phyloP scores from a whole-genome alignment of 2,113 vertebrate genomes.

The Aspidoscelis tigris region DNA sequence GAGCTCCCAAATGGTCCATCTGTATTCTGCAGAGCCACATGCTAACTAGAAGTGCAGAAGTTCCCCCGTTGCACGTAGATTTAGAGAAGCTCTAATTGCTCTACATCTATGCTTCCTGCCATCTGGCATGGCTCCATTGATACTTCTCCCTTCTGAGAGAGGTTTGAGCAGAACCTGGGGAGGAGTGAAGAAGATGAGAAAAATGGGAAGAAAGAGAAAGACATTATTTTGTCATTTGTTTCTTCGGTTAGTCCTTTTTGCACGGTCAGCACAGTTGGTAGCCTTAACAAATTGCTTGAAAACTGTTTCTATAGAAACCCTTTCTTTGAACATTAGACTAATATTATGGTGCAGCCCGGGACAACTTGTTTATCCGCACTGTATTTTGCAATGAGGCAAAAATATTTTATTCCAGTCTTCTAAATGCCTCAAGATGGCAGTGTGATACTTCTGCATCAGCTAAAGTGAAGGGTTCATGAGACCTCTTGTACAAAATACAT shows the following conservation, averaged over 20 bases:
- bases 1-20: too few relatives aligned
- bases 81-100: too few relatives aligned
- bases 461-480: neutral
- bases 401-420: neutral
- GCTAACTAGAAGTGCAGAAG: too few relatives aligned
- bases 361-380: neutral
- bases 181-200: neutral
- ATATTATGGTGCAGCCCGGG: neutral
- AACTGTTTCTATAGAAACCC: neutral
- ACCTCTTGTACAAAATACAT: neutral
- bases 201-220: neutral
- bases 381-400: neutral
- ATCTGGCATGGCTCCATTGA: too few relatives aligned
- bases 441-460: slow-evolving; percentile 15
- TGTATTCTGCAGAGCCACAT: too few relatives aligned
- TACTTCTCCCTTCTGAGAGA: too few relatives aligned
- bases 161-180: too few relatives aligned
- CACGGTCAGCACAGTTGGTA: neutral
- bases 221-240: neutral
- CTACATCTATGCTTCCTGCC: too few relatives aligned
- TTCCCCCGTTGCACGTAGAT: too few relatives aligned
- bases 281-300: neutral
- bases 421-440: slow-evolving; percentile 36
- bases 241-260: neutral
- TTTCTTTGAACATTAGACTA: neutral